Evolutionary conservation across 1,140 invertebrate species (phyloP).

Genomic region (Sarcophaga peregrina): DNA sequence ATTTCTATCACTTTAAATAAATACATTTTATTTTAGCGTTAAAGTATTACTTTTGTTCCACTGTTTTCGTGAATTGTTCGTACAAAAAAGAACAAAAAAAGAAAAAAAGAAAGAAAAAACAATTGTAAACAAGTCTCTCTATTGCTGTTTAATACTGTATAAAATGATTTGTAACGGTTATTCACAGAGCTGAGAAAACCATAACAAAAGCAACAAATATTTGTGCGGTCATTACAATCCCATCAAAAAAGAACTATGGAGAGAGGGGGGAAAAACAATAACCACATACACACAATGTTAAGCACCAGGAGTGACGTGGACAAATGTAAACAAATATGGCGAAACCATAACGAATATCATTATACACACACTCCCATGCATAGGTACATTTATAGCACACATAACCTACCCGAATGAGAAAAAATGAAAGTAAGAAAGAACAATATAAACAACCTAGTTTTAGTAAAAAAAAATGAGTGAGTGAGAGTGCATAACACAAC

Average conservation of each 20-base stretch:
- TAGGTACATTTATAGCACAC: not conserved
- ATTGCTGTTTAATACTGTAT: not conserved
- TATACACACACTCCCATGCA: not conserved
- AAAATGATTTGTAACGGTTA: not conserved
- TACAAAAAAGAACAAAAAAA: not conserved
- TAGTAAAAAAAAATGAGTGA: not conserved
- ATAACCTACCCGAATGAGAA: slow-evolving; percentile 13
- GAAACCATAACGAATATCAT: not conserved
- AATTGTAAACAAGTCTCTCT: not conserved
- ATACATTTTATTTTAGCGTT: no score
- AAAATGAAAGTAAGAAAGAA: not conserved
- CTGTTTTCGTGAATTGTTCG: not conserved
- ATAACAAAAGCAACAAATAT: slow-evolving; percentile 38
- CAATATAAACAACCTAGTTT: not conserved
- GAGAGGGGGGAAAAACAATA: not conserved
- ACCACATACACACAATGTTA: not conserved
- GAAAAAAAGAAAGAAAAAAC: no score
- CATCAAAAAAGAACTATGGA: not conserved
- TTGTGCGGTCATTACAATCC: not conserved
- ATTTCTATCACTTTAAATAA: no score
- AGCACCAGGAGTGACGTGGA: slow-evolving; percentile 3
- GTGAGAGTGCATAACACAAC: not conserved
- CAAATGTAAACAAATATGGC: slow-evolving; percentile 25
- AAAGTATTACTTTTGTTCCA: not conserved
- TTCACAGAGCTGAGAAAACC: not conserved